Base-by-base conservation (phyloP, 1,140 invertebrate species). In the Portunus trituberculatus region DNA sequence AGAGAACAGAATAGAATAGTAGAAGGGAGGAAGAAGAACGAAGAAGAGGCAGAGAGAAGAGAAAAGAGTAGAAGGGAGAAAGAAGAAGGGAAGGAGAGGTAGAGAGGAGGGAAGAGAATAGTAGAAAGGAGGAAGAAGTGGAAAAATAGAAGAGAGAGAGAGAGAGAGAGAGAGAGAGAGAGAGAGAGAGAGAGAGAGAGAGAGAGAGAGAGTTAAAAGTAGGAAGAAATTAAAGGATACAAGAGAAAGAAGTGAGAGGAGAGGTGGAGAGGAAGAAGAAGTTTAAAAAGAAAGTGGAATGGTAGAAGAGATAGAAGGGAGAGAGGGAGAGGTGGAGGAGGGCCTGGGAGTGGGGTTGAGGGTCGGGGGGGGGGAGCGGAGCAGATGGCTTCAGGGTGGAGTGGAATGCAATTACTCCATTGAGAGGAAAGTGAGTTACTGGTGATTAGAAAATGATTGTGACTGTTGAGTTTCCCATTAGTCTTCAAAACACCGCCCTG, bases 361-460 rank as follows among this genome's bases (percentile, higher is more conserved):
- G 84, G 32, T 14, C 4, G 8, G 29, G 84, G 84, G 39, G 29
- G n/a, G 84, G 84, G 84, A 32, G n/a, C 83, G 28, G 14, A 87
- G 39, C 84, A 87, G 84, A 87, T 87, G 84, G 84, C 84, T 87
- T 87, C 31, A 46, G 84, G 84, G 29, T 39, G 16, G 84, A 39
- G 84, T 87, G 31, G n/a, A 46, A 87, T 90, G 45, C 25, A 91
- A 91, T 91, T 59, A 91, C n/a, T 59, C 25, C 48, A 91, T 59
- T 52, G 25, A 59, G 46, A 32, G 89, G 25, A 59, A 91, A 91
- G 12, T 59, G 46, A 91, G 89, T 91, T 91, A 59, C 46, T 59
- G 59, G 48, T 59, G 28, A 90, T 90, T 91, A 59, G 46, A 52
- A 52, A 91, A 59, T 59, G 89, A 91, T 91, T 91, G 46, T 91